These are phyloP conservation scores for Drosophila nigricruria DNA, from an alignment of 2,888 invertebrate species.

Conservation along the genomic window DNA sequence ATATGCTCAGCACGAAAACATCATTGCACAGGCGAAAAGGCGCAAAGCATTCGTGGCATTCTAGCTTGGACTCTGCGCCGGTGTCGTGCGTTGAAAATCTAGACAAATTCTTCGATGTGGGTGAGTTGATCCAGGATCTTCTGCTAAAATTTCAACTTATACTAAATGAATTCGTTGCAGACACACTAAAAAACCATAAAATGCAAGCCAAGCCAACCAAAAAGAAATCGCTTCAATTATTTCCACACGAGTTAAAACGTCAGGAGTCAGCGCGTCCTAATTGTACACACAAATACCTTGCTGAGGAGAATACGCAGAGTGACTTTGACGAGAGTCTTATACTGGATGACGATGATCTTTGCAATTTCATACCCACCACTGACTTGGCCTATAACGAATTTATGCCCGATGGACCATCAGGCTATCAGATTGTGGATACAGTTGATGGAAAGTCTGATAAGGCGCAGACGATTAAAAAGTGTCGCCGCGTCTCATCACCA, in stretches of 20 bases:
- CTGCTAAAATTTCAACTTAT: neutral
- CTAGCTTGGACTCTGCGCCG: constrained; percentile 84
- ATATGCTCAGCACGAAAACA: constrained; percentile 44
- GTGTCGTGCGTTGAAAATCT: constrained; percentile 53
- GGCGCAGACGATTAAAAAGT: constrained; percentile 82
- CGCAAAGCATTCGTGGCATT: constrained; percentile 83
- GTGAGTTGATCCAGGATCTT: constrained; percentile 34
- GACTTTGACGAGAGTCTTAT: constrained; percentile 86
- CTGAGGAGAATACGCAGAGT: constrained; percentile 56
- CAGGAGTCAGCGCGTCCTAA: constrained; percentile 85
- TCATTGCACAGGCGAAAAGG: constrained; percentile 73
- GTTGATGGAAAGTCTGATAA: constrained; percentile 59
- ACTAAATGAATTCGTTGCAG: constrained; percentile 33
- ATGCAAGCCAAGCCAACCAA: constrained; percentile 31
- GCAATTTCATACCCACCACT: constrained; percentile 86
- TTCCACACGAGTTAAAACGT: constrained; percentile 81
- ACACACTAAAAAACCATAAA: constrained; percentile 60
- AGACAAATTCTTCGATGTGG: constrained; percentile 69
- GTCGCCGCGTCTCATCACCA: constrained; percentile 87
- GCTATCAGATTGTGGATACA: constrained; percentile 76
- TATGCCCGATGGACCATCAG: constrained; percentile 85
- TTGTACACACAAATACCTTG: constrained; percentile 39
- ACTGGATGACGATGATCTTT: constrained; percentile 87
- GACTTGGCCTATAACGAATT: constrained; percentile 85
- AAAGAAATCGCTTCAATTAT: constrained; percentile 53